phyloP scores from a whole-genome alignment of 2,113 vertebrate genomes.

The Corythoichthys intestinalis region DNA sequence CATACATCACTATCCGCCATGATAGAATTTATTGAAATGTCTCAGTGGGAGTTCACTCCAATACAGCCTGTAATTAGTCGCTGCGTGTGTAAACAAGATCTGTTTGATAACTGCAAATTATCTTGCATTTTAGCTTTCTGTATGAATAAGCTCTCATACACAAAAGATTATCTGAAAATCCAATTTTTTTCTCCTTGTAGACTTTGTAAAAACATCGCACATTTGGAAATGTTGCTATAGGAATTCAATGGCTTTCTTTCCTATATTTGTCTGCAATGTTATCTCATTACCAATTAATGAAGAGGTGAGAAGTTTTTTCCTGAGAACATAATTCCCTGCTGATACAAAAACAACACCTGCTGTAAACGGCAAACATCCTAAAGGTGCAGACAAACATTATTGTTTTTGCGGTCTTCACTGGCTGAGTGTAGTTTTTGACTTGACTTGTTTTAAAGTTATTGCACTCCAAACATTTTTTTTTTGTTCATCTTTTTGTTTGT shows the following conservation, averaged over 20 bases:
- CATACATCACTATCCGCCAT: constrained; percentile 41
- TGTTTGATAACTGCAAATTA: constrained; percentile 21
- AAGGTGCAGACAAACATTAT: constrained; percentile 16
- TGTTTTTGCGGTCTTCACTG: neutral
- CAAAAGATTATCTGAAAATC: neutral
- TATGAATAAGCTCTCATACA: neutral
- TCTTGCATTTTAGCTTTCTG: constrained; percentile 23
- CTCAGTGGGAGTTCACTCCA: constrained; percentile 14
- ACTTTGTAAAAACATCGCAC: neutral
- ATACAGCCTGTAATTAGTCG: constrained; percentile 29
- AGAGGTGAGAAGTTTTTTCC: constrained; percentile 11
- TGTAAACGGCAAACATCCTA: constrained; percentile 25
- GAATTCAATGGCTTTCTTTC: neutral
- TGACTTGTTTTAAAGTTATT: neutral
- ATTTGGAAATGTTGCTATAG: neutral
- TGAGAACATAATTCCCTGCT: constrained; percentile 13
- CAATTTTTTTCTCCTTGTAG: neutral
- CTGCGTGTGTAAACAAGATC: constrained; percentile 28
- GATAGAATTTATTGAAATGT: constrained; percentile 26
- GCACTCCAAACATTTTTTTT: neutral
- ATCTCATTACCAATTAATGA: neutral
- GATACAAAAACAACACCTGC: constrained; percentile 5
- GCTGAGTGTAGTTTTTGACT: neutral
- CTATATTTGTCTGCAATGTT: neutral
- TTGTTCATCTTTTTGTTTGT: neutral